Conservation (phyloP, 1,140 invertebrate species). For the Pantala flavescens region DNA sequence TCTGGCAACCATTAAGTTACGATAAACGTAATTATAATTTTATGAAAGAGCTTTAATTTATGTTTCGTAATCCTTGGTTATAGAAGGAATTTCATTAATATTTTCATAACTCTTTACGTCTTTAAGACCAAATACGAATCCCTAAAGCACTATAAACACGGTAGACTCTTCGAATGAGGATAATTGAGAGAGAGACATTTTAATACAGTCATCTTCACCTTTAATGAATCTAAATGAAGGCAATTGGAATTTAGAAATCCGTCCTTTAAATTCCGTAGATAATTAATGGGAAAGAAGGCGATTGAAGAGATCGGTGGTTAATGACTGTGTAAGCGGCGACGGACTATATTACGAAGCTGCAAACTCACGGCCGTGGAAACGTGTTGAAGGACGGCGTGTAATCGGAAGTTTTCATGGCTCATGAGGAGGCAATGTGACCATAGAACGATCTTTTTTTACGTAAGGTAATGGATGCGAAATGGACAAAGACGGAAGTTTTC, state of each 20-base stretch:
- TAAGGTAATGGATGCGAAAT: not conserved
- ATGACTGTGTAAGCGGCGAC: conserved; percentile 3
- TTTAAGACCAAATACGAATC: too few relatives aligned
- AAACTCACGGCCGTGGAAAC: not conserved
- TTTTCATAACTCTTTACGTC: too few relatives aligned
- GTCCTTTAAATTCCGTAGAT: not conserved
- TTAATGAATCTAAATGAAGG: not conserved
- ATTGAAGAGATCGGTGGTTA: not conserved
- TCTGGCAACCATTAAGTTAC: too few relatives aligned
- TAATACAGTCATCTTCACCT: not conserved
- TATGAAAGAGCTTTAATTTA: too few relatives aligned
- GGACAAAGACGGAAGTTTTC: not conserved
- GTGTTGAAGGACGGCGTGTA: not conserved
- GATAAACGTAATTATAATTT: too few relatives aligned
- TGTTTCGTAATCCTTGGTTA: too few relatives aligned
- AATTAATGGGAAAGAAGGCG: not conserved
- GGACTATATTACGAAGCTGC: conserved; percentile 4
- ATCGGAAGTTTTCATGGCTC: not conserved
- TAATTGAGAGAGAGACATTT: not conserved
- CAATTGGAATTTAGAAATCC: not conserved
- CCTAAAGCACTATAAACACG: too few relatives aligned
- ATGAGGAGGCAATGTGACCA: not conserved
- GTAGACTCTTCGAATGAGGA: too few relatives aligned
- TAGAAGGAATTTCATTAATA: too few relatives aligned
- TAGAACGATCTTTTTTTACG: not conserved